Conservation (phyloP, 2,797 vertebrate genomes). For the Sylvilagus floridanus region DNA sequence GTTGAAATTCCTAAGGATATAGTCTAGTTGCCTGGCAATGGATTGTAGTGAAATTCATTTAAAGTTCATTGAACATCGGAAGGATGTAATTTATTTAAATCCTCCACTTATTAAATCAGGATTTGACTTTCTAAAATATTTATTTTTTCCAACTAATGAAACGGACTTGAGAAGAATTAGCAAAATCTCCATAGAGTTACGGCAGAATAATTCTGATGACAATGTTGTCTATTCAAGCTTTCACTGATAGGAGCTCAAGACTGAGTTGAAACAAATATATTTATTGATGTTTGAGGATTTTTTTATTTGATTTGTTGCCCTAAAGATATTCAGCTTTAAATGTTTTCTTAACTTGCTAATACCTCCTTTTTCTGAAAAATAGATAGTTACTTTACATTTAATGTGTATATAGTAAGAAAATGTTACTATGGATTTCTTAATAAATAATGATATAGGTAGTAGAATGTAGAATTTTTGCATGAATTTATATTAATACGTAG, state of each 20-base stretch:
- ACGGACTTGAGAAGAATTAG: conserved; percentile 85
- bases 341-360: conserved; percentile 78
- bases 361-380: conserved; percentile 78
- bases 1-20: conserved; percentile 79
- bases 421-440: neutral
- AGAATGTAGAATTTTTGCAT: neutral
- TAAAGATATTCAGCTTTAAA: conserved; percentile 80
- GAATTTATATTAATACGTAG: neutral
- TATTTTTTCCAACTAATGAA: conserved; percentile 81
- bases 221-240: conserved; percentile 78
- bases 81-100: conserved; percentile 88
- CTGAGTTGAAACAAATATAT: conserved; percentile 73
- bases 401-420: conserved; percentile 1
- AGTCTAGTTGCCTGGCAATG: conserved; percentile 82
- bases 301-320: conserved; percentile 48
- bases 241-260: conserved; percentile 60
- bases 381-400: conserved; percentile 79
- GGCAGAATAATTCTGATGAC: conserved; percentile 83
- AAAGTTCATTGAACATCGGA: conserved; percentile 84
- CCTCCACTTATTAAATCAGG: conserved; percentile 84
- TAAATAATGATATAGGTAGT: neutral
- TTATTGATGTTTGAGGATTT: conserved; percentile 77
- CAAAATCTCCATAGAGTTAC: conserved; percentile 81
- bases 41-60: conserved; percentile 83
- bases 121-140: conserved; percentile 82